Percentiles rank a stretch among this genome's conserved stretches.
phyloP scores from a whole-genome alignment of 2,113 vertebrate species.

The Neotragus pygmaeus region DNA sequence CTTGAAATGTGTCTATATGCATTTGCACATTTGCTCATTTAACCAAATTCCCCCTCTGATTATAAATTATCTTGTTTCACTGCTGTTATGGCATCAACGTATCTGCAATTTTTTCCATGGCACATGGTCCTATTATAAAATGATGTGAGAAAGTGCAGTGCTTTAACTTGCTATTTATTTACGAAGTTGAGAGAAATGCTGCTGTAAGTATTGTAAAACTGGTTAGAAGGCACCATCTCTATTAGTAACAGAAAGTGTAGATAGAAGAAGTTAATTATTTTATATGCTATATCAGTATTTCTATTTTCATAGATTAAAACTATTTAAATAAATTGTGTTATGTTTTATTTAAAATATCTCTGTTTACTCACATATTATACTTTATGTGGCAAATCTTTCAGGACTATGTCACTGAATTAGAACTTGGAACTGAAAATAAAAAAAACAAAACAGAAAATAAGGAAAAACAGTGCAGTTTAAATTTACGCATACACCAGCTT shows the following conservation, averaged over 20 bases:
- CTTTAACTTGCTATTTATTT: conserved; percentile 39
- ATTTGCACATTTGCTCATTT: background rate
- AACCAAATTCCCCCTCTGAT: background rate
- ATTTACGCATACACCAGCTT: conserved; percentile 2
- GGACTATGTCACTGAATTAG: conserved; percentile 71
- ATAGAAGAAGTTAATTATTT: conserved; percentile 35
- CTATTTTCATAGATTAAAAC: conserved; percentile 31
- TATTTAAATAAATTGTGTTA: conserved; percentile 41
- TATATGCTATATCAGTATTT: background rate
- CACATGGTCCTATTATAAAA: background rate
- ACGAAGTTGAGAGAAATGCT: background rate
- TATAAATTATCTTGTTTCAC: background rate
- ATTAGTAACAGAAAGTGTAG: background rate
- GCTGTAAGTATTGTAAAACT: background rate
- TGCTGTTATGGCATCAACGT: background rate
- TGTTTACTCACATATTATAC: conserved; percentile 68
- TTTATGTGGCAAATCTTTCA: conserved; percentile 71
- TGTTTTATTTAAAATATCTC: conserved; percentile 38
- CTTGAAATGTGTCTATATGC: background rate
- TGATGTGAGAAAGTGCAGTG: background rate
- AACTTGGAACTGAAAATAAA: conserved; percentile 72
- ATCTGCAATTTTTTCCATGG: background rate
- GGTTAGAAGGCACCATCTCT: conserved; percentile 27
- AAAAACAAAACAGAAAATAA: conserved; percentile 53
- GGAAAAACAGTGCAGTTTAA: conserved; percentile 25